These are phyloP conservation scores for Stomatorhinus ivindoensis DNA, from an alignment of 2,113 vertebrate genomes.

Conservation along the genomic window DNA sequence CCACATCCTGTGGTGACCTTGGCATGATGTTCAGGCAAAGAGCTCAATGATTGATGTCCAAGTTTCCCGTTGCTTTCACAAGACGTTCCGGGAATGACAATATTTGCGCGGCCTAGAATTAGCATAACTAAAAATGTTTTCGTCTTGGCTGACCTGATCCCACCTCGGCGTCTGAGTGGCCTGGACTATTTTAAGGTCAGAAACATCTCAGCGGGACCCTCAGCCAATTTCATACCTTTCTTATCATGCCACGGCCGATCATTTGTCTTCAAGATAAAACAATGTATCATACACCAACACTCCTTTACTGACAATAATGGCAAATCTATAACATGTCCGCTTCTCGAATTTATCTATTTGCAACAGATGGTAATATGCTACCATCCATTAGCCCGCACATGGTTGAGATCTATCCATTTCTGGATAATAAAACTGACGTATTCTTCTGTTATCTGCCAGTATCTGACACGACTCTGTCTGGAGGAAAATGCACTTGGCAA, in stretches of 20 bases:
- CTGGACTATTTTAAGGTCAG: neutral
- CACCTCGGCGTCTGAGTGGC: neutral
- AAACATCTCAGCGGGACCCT: neutral
- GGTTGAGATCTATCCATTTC: conserved; percentile 62
- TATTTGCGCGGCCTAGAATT: neutral
- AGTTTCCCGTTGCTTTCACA: neutral
- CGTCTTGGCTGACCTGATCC: neutral
- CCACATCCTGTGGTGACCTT: neutral
- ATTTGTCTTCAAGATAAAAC: neutral
- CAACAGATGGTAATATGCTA: conserved; percentile 64
- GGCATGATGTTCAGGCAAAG: neutral
- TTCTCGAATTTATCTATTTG: conserved; percentile 57
- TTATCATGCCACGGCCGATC: neutral
- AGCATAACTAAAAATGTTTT: neutral
- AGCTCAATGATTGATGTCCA: neutral
- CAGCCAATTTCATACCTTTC: neutral
- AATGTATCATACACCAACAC: conserved; percentile 32
- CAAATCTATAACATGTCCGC: conserved; percentile 51
- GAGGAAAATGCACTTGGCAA: conserved; percentile 52
- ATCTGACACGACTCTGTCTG: conserved; percentile 63
- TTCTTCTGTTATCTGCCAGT: conserved; percentile 63
- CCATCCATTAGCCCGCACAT: conserved; percentile 64
- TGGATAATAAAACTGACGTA: conserved; percentile 66
- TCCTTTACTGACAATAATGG: conserved; percentile 44
- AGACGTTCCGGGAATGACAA: neutral